These are phyloP conservation scores for Dipus sagitta DNA, from an alignment of 2,797 vertebrate genomes.

Conservation along the genomic window DNA sequence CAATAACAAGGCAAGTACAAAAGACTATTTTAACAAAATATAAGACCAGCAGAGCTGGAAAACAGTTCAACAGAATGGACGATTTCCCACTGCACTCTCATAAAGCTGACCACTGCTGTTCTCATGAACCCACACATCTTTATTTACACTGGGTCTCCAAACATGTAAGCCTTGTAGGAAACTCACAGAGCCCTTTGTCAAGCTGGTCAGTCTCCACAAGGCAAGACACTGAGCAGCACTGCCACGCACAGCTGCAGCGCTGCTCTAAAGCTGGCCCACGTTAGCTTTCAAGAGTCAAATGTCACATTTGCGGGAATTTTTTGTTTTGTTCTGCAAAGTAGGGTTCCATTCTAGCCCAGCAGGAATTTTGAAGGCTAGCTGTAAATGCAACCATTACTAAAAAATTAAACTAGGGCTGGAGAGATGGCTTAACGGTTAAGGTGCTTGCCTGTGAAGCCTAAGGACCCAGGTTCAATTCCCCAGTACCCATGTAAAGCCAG, in stretches of 20 bases:
- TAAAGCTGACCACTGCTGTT: background rate
- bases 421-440: too few species aligned
- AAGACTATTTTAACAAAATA: background rate
- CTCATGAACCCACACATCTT: background rate
- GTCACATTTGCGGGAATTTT: background rate
- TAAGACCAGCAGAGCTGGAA: background rate
- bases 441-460: too few species aligned
- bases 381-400: background rate
- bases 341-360: too few species aligned
- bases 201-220: background rate
- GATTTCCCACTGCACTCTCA: background rate
- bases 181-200: background rate
- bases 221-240: background rate
- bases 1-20: conserved; percentile 22
- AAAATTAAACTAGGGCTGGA: too few species aligned
- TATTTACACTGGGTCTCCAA: background rate
- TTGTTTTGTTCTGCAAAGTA: too few species aligned
- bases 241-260: background rate
- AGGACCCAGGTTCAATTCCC: too few species aligned
- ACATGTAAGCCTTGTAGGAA: background rate
- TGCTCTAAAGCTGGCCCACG: background rate
- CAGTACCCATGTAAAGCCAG: too few species aligned
- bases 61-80: background rate
- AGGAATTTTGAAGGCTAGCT: background rate
- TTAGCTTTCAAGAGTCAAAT: background rate